A percentile compares a stretch with the other conserved stretches of the same genome.
phyloP scores from a whole-genome alignment of 2,113 vertebrate genomes.

The Serinus canaria region DNA sequence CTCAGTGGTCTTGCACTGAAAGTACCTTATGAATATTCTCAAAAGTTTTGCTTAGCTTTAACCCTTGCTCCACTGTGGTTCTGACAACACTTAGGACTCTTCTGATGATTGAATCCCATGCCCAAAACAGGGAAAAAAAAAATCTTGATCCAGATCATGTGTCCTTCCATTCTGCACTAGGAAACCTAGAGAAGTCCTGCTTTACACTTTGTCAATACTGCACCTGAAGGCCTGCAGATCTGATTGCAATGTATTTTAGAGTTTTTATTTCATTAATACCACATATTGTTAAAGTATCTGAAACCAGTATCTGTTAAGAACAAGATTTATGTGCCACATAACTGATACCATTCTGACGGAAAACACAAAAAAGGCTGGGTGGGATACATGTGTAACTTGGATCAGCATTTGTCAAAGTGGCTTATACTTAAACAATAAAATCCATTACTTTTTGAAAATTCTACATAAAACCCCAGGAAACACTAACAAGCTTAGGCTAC shows the following conservation, averaged over 20 bases:
- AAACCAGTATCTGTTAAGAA: neutral
- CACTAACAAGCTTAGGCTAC: neutral
- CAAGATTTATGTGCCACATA: rapidly evolving
- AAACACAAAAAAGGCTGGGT: neutral
- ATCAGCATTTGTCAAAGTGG: neutral
- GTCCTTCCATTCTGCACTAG: neutral
- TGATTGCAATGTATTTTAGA: neutral
- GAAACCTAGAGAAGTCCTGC: neutral
- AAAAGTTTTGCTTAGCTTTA: neutral
- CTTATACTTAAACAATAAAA: neutral
- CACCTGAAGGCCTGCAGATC: neutral
- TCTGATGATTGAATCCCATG: neutral
- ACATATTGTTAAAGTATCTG: neutral
- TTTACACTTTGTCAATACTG: neutral
- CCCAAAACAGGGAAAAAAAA: neutral
- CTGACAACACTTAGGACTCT: rapidly evolving
- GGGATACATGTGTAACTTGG: neutral
- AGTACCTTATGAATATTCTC: neutral
- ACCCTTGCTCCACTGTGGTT: neutral
- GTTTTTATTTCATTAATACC: neutral
- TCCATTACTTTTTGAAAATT: neutral
- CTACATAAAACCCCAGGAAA: neutral
- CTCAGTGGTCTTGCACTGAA: neutral
- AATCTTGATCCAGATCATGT: neutral
- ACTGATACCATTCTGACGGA: neutral